Evolutionary conservation across 2,797 vertebrate genomes (phyloP), one percentile per base, ranked within the genome.

Genomic region (Myiothlypis chrysogaster): DNA sequence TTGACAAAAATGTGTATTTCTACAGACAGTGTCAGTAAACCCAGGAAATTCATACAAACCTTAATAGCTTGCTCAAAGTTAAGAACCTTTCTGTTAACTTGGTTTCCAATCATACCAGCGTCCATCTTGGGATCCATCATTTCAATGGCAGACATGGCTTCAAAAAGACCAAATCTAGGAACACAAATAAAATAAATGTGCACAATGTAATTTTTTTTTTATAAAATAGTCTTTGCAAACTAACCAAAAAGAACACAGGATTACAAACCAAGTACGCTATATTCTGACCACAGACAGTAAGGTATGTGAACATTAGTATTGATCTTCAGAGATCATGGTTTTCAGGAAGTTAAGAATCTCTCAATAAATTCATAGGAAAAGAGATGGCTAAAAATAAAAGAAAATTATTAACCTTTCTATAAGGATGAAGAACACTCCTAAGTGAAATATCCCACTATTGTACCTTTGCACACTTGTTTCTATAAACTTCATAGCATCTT

Each of bases 101-200:
- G 99, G 96, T 99, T 99, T 95, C 99, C 99, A 90, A 99, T 99
- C 99, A 99, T 99, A 80, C 99, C 99, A 55, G 99, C 99, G 90
- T 99, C 99, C 99, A 99, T 99, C 96, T 99, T 99, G 27, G 99
- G 99, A 98, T 99, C 99, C 99, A 99, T 99, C 99, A 99, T 99
- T 98, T 99, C 99, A 96, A 99, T 99, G 85, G 99, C 99, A 87
- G 99, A 99, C 99, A 99, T 99, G 66, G 99, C 99, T 98, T 99
- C 99, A 97, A 99, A 99, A 84, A 99, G 98, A 77, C 99, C 99
- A 98, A 99, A 99, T 84, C 99, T 99, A 96, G 63, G 83, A 97
- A 95, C 10, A 95, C 41, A 77, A 75, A 95, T 21, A 28, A 24
- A 50, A 55, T 46, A 76, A 55, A 44, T 2, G 8, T 27, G 23